These are phyloP conservation scores for Schizotus pectinicornis DNA, from an alignment of 2,888 invertebrate species.

Conservation along the genomic window DNA sequence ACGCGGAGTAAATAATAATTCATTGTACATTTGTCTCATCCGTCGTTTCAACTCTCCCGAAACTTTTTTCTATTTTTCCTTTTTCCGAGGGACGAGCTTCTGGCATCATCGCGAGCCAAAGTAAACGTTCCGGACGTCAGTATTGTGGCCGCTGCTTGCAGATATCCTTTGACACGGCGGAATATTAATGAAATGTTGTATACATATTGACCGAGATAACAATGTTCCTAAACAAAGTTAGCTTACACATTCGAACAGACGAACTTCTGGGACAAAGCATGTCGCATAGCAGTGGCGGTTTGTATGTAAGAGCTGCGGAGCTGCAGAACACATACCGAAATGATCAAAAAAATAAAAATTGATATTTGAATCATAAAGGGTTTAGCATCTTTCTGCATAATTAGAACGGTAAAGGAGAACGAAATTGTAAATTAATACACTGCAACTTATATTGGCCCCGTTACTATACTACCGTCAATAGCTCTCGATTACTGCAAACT, in stretches of 20 bases:
- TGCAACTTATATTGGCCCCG: too few species aligned
- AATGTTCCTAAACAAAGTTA: conserved; percentile 32
- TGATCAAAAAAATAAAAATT: too few species aligned
- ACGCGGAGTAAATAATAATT: conserved; percentile 8
- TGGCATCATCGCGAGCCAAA: neutral
- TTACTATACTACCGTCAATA: too few species aligned
- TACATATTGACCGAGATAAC: conserved; percentile 38
- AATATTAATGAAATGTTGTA: conserved; percentile 45
- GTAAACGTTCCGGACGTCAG: conserved; percentile 8
- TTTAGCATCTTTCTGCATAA: too few species aligned
- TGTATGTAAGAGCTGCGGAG: too few species aligned
- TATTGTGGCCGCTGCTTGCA: conserved; percentile 31
- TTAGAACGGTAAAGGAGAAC: too few species aligned
- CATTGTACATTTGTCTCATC: conserved; percentile 7
- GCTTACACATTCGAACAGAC: conserved; percentile 11
- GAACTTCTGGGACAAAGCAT: conserved; percentile 26
- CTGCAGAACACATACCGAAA: too few species aligned
- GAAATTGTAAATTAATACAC: too few species aligned
- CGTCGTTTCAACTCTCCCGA: neutral
- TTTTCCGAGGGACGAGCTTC: neutral
- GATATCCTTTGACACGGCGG: conserved; percentile 42
- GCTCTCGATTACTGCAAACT: too few species aligned
- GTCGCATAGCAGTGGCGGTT: too few species aligned
- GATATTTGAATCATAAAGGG: too few species aligned
- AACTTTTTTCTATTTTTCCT: neutral